Conservation (phyloP, 2,113 vertebrate genomes). For the Dasyornis broadbenti region DNA sequence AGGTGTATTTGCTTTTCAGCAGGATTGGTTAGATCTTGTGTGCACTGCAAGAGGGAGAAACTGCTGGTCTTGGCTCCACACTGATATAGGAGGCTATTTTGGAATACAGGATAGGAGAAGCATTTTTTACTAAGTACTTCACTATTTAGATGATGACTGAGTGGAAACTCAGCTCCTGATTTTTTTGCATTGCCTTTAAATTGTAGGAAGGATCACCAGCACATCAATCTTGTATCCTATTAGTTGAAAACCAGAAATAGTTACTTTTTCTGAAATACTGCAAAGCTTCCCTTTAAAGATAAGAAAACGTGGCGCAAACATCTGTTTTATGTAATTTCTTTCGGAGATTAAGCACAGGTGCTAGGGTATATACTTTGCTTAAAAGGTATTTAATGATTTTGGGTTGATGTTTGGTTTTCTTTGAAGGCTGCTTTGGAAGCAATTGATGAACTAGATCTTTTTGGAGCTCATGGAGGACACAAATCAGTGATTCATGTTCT, state of each 20-base stretch:
- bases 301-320: background rate
- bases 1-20: background rate
- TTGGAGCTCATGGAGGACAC: slow-evolving; percentile 91
- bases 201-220: background rate
- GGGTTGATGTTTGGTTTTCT: background rate
- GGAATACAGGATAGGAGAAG: background rate
- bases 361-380: background rate
- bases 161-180: background rate
- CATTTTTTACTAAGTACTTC: background rate
- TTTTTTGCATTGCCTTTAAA: background rate
- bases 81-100: background rate
- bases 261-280: background rate
- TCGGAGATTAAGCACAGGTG: background rate
- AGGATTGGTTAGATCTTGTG: background rate
- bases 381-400: background rate
- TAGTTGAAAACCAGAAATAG: background rate
- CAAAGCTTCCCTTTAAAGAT: background rate
- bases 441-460: slow-evolving; percentile 96
- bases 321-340: background rate
- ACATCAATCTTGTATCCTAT: background rate
- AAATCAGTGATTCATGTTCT: slow-evolving; percentile 97
- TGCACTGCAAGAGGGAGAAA: background rate
- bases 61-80: background rate
- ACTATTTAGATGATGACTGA: background rate
- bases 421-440: slow-evolving; percentile 93